Evolutionary conservation across 2,113 vertebrate species (phyloP).

Genomic region (Stercorarius parasiticus): DNA sequence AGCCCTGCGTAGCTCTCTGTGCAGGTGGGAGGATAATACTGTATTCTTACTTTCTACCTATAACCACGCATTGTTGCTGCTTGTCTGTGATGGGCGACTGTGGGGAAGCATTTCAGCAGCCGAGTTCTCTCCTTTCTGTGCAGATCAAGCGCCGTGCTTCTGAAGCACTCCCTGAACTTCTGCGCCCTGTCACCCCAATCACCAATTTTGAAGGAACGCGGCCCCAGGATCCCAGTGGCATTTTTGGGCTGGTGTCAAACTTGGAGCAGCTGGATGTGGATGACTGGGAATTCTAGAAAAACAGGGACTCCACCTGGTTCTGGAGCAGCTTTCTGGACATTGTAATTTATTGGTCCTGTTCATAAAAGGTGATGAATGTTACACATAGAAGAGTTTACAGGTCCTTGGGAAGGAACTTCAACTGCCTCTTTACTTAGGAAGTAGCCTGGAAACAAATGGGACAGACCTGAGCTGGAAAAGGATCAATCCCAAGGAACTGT

Average conservation of each 20-base stretch:
- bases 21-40: not conserved
- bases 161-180: slow-evolving; percentile 90
- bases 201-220: slow-evolving; percentile 79
- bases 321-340: not conserved
- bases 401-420: slow-evolving; percentile 39
- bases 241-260: slow-evolving; percentile 87
- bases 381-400: slow-evolving; percentile 32
- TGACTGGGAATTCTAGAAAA: slow-evolving; percentile 94
- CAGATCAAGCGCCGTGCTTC: slow-evolving; percentile 92
- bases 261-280: slow-evolving; percentile 92
- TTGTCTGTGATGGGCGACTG: accelerated
- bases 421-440: not conserved
- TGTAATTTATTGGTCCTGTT: slow-evolving; percentile 50
- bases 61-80: not conserved
- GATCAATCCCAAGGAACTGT: not conserved
- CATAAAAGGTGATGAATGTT: slow-evolving; percentile 26
- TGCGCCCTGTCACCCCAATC: slow-evolving; percentile 87
- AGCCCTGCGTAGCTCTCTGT: accelerated
- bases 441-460: not conserved
- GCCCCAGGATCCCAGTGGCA: slow-evolving; percentile 79
- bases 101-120: not conserved
- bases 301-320: not conserved
- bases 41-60: not conserved
- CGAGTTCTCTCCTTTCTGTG: not conserved
- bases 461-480: not conserved